Percentiles rank a stretch among this genome's conserved stretches.
Conservation (phyloP, 2,797 vertebrate genomes). For the Phoxinus dragarum region DNA sequence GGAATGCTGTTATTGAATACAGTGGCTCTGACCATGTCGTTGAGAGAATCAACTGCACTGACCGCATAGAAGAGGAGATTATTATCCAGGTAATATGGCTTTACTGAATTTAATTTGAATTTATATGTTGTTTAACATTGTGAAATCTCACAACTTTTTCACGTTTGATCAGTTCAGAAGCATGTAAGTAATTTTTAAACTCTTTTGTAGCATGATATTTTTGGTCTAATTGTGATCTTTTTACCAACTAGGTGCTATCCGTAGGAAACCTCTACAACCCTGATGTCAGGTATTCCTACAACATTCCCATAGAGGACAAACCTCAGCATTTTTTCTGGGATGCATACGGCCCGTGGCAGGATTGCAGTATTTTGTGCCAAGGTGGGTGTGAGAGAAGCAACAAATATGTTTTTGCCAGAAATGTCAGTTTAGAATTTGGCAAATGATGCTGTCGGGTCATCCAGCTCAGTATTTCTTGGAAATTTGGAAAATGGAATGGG, state of each 20-base stretch:
- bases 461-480: constrained; percentile 19
- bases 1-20: constrained; percentile 92
- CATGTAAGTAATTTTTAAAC: background rate
- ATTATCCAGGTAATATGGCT: constrained; percentile 86
- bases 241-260: constrained; percentile 85
- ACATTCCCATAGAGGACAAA: constrained; percentile 95
- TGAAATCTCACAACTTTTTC: background rate
- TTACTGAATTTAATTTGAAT: background rate
- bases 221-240: background rate
- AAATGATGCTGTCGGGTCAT: constrained; percentile 10
- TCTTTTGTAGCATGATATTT: background rate
- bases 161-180: background rate
- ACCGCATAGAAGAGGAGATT: constrained; percentile 94
- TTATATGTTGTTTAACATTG: background rate
- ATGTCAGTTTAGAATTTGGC: constrained; percentile 37
- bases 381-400: constrained; percentile 76
- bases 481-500: constrained; percentile 5
- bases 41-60: constrained; percentile 98
- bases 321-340: constrained; percentile 97
- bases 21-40: constrained; percentile 92
- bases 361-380: constrained; percentile 95
- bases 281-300: constrained; percentile 95
- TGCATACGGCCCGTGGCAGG: constrained; percentile 91
- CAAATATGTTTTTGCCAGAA: constrained; percentile 17
- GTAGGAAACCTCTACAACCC: constrained; percentile 96